These are phyloP conservation scores for Chloroceryle amazona DNA, from an alignment of 2,797 vertebrate genomes.

Conservation along the genomic window DNA sequence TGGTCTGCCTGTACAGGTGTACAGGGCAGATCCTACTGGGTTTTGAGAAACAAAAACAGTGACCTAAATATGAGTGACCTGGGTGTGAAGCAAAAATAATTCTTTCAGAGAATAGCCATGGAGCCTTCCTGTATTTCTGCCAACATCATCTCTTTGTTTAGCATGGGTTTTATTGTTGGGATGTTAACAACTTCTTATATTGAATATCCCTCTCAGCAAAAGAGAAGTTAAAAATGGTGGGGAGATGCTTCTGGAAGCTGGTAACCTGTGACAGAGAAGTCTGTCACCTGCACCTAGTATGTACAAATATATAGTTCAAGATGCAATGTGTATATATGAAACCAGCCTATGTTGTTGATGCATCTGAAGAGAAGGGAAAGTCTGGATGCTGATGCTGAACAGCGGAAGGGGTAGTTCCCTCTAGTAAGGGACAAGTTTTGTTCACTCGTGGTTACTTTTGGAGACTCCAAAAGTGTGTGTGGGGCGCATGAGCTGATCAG, in stretches of 20 bases:
- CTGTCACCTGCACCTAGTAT: background rate
- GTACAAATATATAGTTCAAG: background rate
- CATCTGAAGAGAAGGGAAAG: background rate
- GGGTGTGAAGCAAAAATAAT: background rate
- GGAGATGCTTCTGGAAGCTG: background rate
- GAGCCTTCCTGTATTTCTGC: background rate
- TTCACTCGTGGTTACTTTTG: background rate
- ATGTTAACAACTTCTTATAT: background rate
- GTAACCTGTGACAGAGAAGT: accelerated
- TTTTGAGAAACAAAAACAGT: background rate
- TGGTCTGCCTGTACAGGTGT: background rate
- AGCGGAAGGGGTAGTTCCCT: background rate
- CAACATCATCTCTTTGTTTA: background rate
- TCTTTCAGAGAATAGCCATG: background rate
- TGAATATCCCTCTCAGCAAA: background rate
- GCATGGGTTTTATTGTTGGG: background rate
- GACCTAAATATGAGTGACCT: background rate
- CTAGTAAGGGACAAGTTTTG: background rate
- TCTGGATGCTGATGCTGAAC: background rate
- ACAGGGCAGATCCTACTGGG: background rate
- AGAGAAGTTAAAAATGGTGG: background rate
- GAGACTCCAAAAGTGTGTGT: background rate
- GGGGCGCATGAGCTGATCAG: background rate
- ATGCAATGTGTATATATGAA: accelerated
- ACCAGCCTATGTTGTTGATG: accelerated